phyloP scores from a whole-genome alignment of 2,888 invertebrate species.

The Polydrusus cervinus region DNA sequence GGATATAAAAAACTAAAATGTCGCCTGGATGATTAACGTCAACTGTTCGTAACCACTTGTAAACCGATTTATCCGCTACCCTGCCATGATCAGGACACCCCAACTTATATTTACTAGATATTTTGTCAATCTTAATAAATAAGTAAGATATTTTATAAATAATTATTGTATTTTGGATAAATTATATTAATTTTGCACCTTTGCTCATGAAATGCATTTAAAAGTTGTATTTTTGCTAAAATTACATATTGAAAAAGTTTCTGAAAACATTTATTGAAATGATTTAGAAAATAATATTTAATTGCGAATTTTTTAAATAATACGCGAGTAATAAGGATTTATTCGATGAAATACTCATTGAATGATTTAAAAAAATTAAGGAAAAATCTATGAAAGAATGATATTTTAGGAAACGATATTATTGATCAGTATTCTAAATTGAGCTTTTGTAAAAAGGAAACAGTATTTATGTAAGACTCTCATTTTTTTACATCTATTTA shows the following conservation, averaged over 20 bases:
- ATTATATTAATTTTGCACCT: conserved; percentile 19
- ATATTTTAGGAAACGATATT: not conserved
- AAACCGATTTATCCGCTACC: too few species aligned
- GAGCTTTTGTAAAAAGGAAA: not conserved
- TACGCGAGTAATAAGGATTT: conserved; percentile 54
- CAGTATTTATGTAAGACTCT: not conserved
- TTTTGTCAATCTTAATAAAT: not conserved
- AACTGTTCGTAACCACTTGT: too few species aligned
- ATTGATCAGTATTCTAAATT: too few species aligned
- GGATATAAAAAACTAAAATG: too few species aligned
- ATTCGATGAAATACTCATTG: not conserved
- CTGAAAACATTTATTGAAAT: conserved; percentile 21
- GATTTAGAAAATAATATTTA: conserved; percentile 44
- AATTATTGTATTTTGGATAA: conserved; percentile 18
- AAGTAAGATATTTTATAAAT: too few species aligned
- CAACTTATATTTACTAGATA: not conserved
- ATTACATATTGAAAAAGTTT: conserved; percentile 32
- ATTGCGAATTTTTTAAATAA: conserved; percentile 53
- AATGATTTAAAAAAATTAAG: not conserved
- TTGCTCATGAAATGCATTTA: conserved; percentile 18
- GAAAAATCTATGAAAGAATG: conserved; percentile 9
- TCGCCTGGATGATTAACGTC: too few species aligned
- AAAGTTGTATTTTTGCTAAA: conserved; percentile 43
- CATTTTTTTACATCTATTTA: conserved; percentile 9
- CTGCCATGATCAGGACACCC: too few species aligned